Conservation (phyloP, 2,888 invertebrate genomes). For the Rhagonycha lutea region DNA sequence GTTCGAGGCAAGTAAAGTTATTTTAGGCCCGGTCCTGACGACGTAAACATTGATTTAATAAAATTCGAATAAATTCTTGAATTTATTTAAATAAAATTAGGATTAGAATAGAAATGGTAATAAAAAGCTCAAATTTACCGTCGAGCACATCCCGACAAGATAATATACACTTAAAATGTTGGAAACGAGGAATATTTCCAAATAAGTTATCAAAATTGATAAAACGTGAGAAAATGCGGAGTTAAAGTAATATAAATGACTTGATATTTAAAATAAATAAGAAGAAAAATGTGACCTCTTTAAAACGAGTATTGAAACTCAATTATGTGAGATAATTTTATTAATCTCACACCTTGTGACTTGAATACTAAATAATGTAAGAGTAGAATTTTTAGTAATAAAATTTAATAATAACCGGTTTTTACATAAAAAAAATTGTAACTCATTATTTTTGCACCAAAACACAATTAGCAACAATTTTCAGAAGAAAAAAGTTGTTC, state of each 20-base stretch:
- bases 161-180: not conserved
- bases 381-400: conserved; percentile 2
- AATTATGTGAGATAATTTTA: conserved; percentile 7
- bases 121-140: not conserved
- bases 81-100: not conserved
- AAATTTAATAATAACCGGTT: not conserved
- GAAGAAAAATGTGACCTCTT: conserved; percentile 5
- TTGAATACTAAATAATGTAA: conserved; percentile 2
- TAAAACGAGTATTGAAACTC: conserved; percentile 8
- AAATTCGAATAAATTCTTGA: not conserved
- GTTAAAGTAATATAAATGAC: not conserved
- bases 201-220: not conserved
- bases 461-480: not conserved
- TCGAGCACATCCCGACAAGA: not conserved
- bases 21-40: not conserved
- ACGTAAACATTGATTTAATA: not conserved
- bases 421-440: not conserved
- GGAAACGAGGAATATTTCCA: not conserved
- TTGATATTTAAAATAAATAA: not conserved
- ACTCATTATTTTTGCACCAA: not conserved
- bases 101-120: not conserved
- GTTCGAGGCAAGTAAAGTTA: too few species aligned
- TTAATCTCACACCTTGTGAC: conserved; percentile 3
- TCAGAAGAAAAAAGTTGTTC: not conserved
- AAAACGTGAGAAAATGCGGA: not conserved